Conservation (phyloP, 2,113 vertebrate species). For the Alectura lathami region DNA sequence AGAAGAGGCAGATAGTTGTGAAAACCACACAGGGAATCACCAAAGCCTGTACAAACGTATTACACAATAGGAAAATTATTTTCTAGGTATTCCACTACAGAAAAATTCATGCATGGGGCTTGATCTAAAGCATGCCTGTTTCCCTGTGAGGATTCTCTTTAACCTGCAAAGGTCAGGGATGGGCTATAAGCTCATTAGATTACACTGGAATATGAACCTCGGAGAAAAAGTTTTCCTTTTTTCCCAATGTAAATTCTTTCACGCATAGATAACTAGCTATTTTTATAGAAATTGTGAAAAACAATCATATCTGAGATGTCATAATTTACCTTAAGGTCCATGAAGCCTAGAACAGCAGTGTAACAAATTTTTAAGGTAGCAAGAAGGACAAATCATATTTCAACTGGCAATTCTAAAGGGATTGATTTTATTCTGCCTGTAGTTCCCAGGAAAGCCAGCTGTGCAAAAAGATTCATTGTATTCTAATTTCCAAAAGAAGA, state of each 20-base stretch:
- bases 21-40: neutral
- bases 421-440: neutral
- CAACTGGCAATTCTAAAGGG: neutral
- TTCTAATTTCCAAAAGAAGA: neutral
- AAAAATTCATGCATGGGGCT: neutral
- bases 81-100: neutral
- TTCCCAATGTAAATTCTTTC: neutral
- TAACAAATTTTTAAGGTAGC: slow-evolving; percentile 21
- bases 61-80: neutral
- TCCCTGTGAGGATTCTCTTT: neutral
- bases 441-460: slow-evolving; percentile 38
- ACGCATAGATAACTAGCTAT: neutral
- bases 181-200: neutral
- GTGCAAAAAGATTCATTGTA: neutral
- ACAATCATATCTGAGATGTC: neutral
- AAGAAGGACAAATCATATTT: neutral
- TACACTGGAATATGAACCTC: neutral
- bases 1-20: neutral
- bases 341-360: slow-evolving; percentile 1
- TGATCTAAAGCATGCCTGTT: neutral
- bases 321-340: slow-evolving; percentile 24
- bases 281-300: slow-evolving; percentile 21
- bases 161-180: neutral
- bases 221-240: neutral
- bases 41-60: neutral